Conservation (phyloP, 2,888 invertebrate genomes). For the Tinea pellionella region DNA sequence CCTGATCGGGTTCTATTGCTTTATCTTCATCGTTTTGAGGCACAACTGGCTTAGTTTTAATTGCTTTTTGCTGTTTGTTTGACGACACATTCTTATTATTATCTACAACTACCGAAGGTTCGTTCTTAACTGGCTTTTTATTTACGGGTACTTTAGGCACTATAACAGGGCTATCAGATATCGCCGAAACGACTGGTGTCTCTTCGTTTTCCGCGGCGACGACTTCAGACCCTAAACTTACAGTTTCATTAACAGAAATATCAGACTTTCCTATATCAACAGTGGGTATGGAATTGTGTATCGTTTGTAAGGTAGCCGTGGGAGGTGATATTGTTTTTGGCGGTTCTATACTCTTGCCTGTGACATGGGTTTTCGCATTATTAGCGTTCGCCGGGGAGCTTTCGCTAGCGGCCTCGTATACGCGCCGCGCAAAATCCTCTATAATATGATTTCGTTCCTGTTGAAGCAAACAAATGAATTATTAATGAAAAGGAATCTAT, state of each 20-base stretch:
- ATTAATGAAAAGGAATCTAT: too few relatives aligned
- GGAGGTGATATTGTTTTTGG: slow-evolving; percentile 25
- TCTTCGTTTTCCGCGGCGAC: slow-evolving; percentile 43
- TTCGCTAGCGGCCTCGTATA: slow-evolving; percentile 53
- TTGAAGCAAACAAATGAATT: not conserved
- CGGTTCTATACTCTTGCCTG: slow-evolving; percentile 38
- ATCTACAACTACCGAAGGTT: slow-evolving; percentile 44
- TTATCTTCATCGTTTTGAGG: slow-evolving; percentile 39
- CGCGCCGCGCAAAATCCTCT: slow-evolving; percentile 61
- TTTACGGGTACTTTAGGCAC: slow-evolving; percentile 63
- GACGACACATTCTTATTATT: slow-evolving; percentile 42
- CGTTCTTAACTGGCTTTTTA: slow-evolving; percentile 53
- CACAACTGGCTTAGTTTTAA: slow-evolving; percentile 42
- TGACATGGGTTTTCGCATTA: slow-evolving; percentile 26
- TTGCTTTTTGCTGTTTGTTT: slow-evolving; percentile 42
- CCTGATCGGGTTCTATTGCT: not conserved
- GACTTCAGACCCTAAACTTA: slow-evolving; percentile 46
- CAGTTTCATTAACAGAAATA: slow-evolving; percentile 51
- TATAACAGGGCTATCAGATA: slow-evolving; percentile 75
- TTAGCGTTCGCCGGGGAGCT: slow-evolving; percentile 38
- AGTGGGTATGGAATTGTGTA: slow-evolving; percentile 49
- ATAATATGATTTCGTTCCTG: slow-evolving; percentile 24
- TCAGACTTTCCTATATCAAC: slow-evolving; percentile 59
- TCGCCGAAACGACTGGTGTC: slow-evolving; percentile 78
- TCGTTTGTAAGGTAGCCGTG: slow-evolving; percentile 40